These are phyloP conservation scores for Epizoanthus scotinus DNA, from an alignment of 92 coral and sea anemone species.

Conservation along the genomic window DNA sequence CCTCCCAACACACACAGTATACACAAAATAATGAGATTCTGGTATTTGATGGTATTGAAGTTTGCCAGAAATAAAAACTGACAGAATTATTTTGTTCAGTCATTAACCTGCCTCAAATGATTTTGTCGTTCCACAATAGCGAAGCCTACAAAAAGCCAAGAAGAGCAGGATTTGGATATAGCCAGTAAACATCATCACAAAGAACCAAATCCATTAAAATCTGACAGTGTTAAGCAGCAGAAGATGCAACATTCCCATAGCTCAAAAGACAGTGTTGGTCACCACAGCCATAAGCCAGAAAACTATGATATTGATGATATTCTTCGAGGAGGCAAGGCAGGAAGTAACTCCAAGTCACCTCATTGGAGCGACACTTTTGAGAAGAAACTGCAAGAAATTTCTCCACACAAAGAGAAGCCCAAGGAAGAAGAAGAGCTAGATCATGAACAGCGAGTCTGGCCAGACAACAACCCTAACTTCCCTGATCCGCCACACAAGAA, in stretches of 20 bases:
- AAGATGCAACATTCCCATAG: constrained; percentile 10
- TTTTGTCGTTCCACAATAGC: too few species aligned
- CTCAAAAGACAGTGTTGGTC: not conserved
- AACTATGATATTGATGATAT: constrained; percentile 30
- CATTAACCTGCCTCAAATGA: too few species aligned
- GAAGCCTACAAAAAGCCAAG: not conserved
- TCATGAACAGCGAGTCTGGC: constrained; percentile 48
- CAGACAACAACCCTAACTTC: constrained; percentile 88
- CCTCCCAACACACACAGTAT: too few species aligned
- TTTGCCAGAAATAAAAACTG: too few species aligned
- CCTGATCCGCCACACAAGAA: constrained; percentile 53
- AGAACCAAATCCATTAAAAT: not conserved
- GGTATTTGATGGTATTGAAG: too few species aligned
- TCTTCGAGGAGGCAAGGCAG: not conserved
- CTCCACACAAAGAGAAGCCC: constrained; percentile 26
- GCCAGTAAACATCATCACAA: not conserved
- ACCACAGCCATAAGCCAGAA: not conserved
- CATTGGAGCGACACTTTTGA: constrained; percentile 27
- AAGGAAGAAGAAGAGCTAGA: constrained; percentile 32
- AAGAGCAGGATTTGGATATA: constrained; percentile 22
- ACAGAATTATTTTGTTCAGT: too few species aligned
- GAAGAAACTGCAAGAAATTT: constrained; percentile 32
- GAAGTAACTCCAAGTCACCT: not conserved
- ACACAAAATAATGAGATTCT: too few species aligned
- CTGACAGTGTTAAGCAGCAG: not conserved